Base-by-base conservation (phyloP, 2,888 invertebrate genomes). In the Thecocarcelia acutangulata region DNA sequence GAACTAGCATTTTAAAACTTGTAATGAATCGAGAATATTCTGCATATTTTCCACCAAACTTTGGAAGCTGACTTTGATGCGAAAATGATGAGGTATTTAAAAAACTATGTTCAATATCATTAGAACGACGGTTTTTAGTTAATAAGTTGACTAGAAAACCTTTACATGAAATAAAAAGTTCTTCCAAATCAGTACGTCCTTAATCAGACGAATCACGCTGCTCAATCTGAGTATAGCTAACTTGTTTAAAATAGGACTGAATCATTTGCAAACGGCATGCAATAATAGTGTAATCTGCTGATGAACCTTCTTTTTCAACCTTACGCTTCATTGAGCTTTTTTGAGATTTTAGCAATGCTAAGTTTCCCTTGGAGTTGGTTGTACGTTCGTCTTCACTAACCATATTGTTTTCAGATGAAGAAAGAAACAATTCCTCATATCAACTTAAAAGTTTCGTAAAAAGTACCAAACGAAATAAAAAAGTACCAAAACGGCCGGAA, bases 191-290 rank as follows among this genome's bases (percentile, higher is more conserved):
- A 12, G 59, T 19, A 9, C 59, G 48, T 12, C 40, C 21, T 50
- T 72, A 40, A 13, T 61, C 72, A 17, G 50, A 12, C 3, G 40
- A 21, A 72, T 61, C 59, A 1, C 50, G 15, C 1, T 24, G 21
- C 33, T 72, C 72, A 17, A 52, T 59, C 50, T 72, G 56, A 9
- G 58, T 72, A 50, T 72, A 37, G 37, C 59, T 59, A 1, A 73
- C 4, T 21, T 73, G 52, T n/a, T n/a, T 56, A 52, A 63, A 73
- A 13, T 73, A 73, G 8, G 58, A 40, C 21, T 72, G 59, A 1
- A 72, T 48, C 24, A 52, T 63, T 52, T 73, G 73, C 6, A 74
- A 42, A 11, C 64, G 42, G 21, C 33, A 74, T 6, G 63, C 40
- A 0, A 74, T 37, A n/a, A 74, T 74, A 0, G 56, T 74, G 3